Evolutionary conservation across 2,113 vertebrate genomes (phyloP), one percentile per base, ranked within the genome.

Genomic region (Zapornia atra): DNA sequence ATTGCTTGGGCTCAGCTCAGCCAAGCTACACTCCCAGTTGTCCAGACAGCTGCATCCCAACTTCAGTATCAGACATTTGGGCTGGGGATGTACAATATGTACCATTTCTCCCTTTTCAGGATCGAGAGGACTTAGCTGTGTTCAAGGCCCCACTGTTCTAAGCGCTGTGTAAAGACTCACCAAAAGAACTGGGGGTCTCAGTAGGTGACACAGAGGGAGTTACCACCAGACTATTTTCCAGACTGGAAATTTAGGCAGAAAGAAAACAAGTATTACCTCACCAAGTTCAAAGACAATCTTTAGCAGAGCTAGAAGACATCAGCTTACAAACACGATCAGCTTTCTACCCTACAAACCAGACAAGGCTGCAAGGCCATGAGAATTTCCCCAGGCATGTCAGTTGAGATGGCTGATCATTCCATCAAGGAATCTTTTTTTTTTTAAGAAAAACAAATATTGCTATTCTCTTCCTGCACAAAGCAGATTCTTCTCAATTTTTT

Each of bases 311-410:
- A 66, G 53, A 59, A 77, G 51, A 25, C 59, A 82, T 6, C 42
- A 61, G 9, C 16, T 73, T 40, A 87, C 28, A 34, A 44, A 50
- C 10, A 77, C 1, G 0, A 53, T 4, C 1, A 0, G 5, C 54
- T 60, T 70, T 68, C 22, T 21, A 42, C 34, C 24, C 33, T 68
- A 46, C 21, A 21, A 68, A 26, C 31, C 42, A 56, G 9, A 33
- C 21, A 63, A 68, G 48, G 26, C 42, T 60, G 26, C 20, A 42
- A 65, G 51, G 31, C 22, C 12, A 9, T 11, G n/a, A 48, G 36
- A 53, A 31, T 18, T 5, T 87, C 60, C 34, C 11, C 72, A 34
- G 24, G 24, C 29, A 25, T 8, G 25, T 7, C 57, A 60, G 36
- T 14, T 50, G 15, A 78, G 34, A 33, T 9, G 48, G 16, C 0